These are phyloP conservation scores for Apocrypta bakeri DNA, from an alignment of 1,140 invertebrate genomes.

Conservation along the genomic window DNA sequence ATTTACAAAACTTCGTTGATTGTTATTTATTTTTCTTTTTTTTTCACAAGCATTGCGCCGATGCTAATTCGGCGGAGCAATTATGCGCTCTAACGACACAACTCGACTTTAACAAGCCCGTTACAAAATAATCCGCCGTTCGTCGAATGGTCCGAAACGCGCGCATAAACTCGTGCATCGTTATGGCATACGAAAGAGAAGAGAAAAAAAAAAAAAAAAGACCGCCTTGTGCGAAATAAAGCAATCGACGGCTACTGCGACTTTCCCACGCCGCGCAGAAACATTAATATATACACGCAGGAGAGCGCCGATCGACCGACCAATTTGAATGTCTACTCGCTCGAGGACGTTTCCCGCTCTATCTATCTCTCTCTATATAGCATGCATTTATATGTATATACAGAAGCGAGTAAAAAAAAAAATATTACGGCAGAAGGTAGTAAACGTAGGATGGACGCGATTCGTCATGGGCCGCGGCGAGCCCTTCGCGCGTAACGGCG, in stretches of 20 bases:
- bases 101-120: background rate
- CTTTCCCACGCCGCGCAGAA: constrained; percentile 11
- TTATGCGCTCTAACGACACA: background rate
- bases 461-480: constrained; percentile 32
- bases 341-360: background rate
- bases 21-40: background rate
- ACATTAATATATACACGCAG: constrained; percentile 8
- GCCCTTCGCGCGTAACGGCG: constrained; percentile 40
- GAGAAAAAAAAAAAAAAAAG: background rate
- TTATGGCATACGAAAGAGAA: background rate
- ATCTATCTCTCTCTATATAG: too few relatives aligned
- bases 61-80: background rate
- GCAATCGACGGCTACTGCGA: background rate
- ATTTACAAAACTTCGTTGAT: background rate
- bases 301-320: background rate
- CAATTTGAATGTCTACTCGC: constrained; percentile 30
- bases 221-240: constrained; percentile 4
- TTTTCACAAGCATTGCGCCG: background rate
- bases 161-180: background rate
- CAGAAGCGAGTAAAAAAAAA: background rate
- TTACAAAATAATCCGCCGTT: background rate
- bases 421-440: background rate
- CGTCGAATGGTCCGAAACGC: background rate
- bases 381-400: background rate
- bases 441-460: background rate